Conservation (phyloP, 1,140 invertebrate genomes). For the Dendrolimus punctatus region DNA sequence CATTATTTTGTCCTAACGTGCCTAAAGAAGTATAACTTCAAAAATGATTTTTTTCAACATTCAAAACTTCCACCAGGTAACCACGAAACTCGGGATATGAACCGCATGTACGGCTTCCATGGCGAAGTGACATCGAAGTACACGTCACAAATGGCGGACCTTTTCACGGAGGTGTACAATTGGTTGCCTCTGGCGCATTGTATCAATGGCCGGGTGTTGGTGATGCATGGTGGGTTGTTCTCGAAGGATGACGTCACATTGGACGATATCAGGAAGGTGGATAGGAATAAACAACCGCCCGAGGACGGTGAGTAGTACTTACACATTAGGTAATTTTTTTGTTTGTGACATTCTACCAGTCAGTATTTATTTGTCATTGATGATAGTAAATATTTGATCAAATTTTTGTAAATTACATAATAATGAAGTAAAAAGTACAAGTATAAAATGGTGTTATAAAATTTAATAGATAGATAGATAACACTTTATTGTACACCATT, state of each 20-base stretch:
- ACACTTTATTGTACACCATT: too few relatives aligned
- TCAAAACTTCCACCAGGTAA: constrained; percentile 80
- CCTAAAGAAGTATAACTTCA: too few relatives aligned
- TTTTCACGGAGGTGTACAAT: constrained; percentile 99
- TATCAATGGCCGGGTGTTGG: constrained; percentile 92
- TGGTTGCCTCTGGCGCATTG: constrained; percentile 97
- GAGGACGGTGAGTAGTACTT: constrained; percentile 82
- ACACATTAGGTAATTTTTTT: constrained; percentile 22
- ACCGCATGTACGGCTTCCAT: constrained; percentile 99
- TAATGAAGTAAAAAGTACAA: too few relatives aligned
- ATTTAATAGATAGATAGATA: too few relatives aligned
- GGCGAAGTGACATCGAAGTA: constrained; percentile 98
- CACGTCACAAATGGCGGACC: constrained; percentile 92
- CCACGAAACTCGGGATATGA: constrained; percentile 98
- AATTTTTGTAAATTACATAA: too few relatives aligned
- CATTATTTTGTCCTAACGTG: too few relatives aligned
- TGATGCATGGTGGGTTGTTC: constrained; percentile 97
- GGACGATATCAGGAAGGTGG: constrained; percentile 90
- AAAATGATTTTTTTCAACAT: neutral
- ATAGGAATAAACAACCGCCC: constrained; percentile 96
- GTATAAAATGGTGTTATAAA: too few relatives aligned
- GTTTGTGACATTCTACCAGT: constrained; percentile 22
- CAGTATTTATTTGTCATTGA: too few relatives aligned
- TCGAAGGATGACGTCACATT: constrained; percentile 91
- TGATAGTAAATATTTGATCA: too few relatives aligned